Base-by-base conservation (phyloP, 2,888 invertebrate genomes). In the Scaptomyza tumidula region DNA sequence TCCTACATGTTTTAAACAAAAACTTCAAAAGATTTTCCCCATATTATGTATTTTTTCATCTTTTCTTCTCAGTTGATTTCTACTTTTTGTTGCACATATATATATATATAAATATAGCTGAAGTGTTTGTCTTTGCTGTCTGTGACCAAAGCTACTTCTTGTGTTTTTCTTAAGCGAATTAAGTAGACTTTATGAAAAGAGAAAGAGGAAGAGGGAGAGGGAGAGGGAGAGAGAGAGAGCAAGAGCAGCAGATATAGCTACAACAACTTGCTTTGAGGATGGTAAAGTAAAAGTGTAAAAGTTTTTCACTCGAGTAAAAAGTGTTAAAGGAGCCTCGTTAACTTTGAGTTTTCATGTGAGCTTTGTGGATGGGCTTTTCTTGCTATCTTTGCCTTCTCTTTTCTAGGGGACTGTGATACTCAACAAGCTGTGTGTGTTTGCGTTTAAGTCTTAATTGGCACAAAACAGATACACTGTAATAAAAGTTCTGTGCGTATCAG, bases 371-470 rank as follows among this genome's bases (percentile, higher is more conserved):
- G 6, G 14, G 9, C 4, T 14, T 27, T 33, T 19, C 41, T 61
- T 46, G 13, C 33, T 65, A 24, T 24, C 3, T 24, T 24, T 13
- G 11, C 13, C 49, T 35, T 19, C 2, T 50, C 1, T 35, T n/a
- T 35, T n/a, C 2, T 3, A 6, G 13, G 35, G 11, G 11, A 19
- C 10, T 35, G 19, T 50, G 59, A 54, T 50, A 6, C 11, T 31
- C 57, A 13, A 53, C 35, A 45, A 16, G 49, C 44, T 66, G 27
- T 50, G 48, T 63, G 37, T 49, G 43, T 49, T 24, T 48, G 56
- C 45, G 37, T 56, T 84, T 68, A 84, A 81, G 76, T 84, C 78
- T 80, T 86, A 86, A 81, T 84, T 76, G 81, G 65, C 58, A 39
- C 39, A 43, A 10, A 33, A 33, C 9, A 3, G 11, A 37, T 24